Evolutionary conservation across 2,888 invertebrate genomes (phyloP), one percentile per base, ranked within the genome.

Genomic region (Nezara viridula): DNA sequence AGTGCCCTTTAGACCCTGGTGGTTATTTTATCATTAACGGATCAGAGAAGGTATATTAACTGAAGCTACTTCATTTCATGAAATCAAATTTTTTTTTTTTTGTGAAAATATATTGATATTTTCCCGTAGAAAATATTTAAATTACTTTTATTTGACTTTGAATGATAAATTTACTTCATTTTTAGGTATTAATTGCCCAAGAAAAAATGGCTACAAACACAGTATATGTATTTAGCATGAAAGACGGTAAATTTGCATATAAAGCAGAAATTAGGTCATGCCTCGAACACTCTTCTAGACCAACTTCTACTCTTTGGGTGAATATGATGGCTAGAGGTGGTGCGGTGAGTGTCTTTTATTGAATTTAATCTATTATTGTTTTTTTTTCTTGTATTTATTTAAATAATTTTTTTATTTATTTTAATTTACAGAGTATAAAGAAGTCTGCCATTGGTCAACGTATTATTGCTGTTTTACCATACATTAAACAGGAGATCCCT

Each of bases 131-230:
- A 40, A 50, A 81, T 85, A 10, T 16, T 81, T 32, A 88, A 12
- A 88, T 49, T 81, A 27, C 12, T 32, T 9, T 9, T 21, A 50
- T 24, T 24, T 60, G 37, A 14, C 40, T 40, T 81, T 88, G 89
- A 81, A 88, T 24, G 60, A 47, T 14, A 89, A 4, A 24, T 32
- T 55, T 55, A 19, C 32, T 55, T 50, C 0, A 40, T 88, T 47
- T 47, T 44, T 73, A 94, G 94, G 95, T 99, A 6, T 94, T 99
- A 52, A 99, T 99, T 93, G 99, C 99, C 0, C 99, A 99, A 93
- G 99, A 99, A 93, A 99, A 99, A 94, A 99, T 99, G 99, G 99
- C 99, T 12, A 99, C 99, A 14, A 99, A 99, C 93, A 99, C 99
- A 85, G 99, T 99, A 1, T 99, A 99, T 93, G 99, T 99, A 24